phyloP scores from a whole-genome alignment of 2,797 vertebrate genomes.

The Rhyacichthys aspro region DNA sequence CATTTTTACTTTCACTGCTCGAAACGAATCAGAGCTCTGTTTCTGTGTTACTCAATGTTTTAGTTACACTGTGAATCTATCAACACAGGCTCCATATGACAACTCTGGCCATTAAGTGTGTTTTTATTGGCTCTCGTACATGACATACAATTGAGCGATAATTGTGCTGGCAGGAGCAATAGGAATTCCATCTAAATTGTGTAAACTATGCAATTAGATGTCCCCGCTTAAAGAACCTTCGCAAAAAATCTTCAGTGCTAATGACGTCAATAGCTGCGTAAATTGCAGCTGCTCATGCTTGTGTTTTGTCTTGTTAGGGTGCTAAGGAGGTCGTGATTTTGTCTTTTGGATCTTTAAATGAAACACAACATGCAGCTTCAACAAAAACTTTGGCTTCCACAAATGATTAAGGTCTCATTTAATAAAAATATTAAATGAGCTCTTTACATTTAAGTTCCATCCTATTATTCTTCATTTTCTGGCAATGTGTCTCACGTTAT shows the following conservation, averaged over 20 bases:
- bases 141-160: not conserved
- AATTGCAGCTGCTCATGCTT: slow-evolving; percentile 8
- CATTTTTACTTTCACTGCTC: not conserved
- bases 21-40: slow-evolving; percentile 1
- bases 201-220: slow-evolving; percentile 10
- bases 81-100: slow-evolving; percentile 6
- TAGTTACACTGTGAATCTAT: slow-evolving; percentile 5
- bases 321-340: too few species aligned
- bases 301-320: not conserved
- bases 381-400: too few species aligned
- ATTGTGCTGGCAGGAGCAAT: slow-evolving; percentile 6
- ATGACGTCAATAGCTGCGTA: slow-evolving; percentile 9
- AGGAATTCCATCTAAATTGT: slow-evolving; percentile 13
- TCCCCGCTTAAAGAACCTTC: not conserved
- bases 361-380: too few species aligned
- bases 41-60: slow-evolving; percentile 12
- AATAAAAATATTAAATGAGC: too few species aligned
- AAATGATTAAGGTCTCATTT: too few species aligned
- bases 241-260: slow-evolving; percentile 1
- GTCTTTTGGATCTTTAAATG: too few species aligned
- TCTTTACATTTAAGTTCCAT: too few species aligned
- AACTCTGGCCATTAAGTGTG: slow-evolving; percentile 12
- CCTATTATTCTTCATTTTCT: too few species aligned
- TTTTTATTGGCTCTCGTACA: slow-evolving; percentile 10
- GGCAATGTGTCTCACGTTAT: too few species aligned